phyloP scores from a whole-genome alignment of 2,113 vertebrate genomes.

The Hemibagrus wyckioides region DNA sequence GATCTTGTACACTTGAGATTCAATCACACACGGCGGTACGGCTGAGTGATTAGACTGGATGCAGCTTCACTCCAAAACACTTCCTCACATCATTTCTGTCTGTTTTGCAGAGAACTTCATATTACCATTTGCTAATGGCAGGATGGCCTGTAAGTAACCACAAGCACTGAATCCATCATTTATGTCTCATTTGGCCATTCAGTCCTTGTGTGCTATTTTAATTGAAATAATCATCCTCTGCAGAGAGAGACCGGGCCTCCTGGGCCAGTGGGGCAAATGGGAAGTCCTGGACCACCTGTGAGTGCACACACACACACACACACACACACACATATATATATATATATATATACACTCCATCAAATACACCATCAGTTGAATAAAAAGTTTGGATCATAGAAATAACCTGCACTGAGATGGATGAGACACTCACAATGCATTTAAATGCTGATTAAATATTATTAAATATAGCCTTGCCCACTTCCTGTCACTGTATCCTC shows the following conservation, averaged over 20 bases:
- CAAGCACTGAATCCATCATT: not conserved
- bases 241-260: conserved; percentile 71
- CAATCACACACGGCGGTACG: not conserved
- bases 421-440: not conserved
- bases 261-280: conserved; percentile 72
- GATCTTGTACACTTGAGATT: conserved; percentile 20
- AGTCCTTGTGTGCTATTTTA: not conserved
- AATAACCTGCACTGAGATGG: not conserved
- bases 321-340: not conserved
- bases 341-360: not conserved
- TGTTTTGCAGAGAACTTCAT: conserved; percentile 71
- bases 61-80: not conserved
- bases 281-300: conserved; percentile 75
- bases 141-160: conserved; percentile 82
- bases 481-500: not conserved
- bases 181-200: not conserved
- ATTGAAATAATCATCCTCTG: not conserved
- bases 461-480: not conserved
- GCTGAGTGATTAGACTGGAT: not conserved
- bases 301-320: conserved; percentile 55
- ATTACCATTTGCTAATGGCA: conserved; percentile 74
- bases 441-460: not conserved
- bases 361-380: not conserved
- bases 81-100: conserved; percentile 5
- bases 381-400: not conserved